Base-by-base conservation (phyloP, 2,113 vertebrate species). In the Delphinus delphis region DNA sequence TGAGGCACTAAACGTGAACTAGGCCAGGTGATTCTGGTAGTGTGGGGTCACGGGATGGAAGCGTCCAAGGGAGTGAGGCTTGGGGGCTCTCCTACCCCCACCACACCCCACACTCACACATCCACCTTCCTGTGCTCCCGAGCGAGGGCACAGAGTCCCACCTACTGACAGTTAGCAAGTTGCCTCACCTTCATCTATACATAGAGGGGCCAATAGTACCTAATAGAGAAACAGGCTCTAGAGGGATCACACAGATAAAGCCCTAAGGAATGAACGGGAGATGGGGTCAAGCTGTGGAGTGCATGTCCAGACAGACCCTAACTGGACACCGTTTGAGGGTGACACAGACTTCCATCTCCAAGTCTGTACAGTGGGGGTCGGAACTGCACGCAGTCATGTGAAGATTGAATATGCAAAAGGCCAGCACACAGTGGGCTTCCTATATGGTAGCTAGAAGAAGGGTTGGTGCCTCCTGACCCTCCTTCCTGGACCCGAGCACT, bases 351-450 rank as follows among this genome's bases (percentile, higher is more conserved):
- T 81, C 20, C 14, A 20, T 20, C 62, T 47, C 88, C 21, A 10
- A 25, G 12, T 41, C 68, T 83, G n/a, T 20, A 14, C 33, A 4
- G 8, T 0, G 25, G n/a, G 21, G 2, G 4, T 21, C 8, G 3
- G 23, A n/a, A n/a, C 2, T 10, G 47, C 2, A 38, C 8, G 5
- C 1, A 15, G 25, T 38, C 65, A 18, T 9, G n/a, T 82, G 71
- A 28, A 20, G 23, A 23, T 3, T 14, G 65, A 76, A 68, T 21
- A 70, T 20, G 77, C 38, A 23, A 62, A 82, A 38, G 33, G 31
- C 18, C 68, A 89, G 25, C 36, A 6, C 55, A 36, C 18, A 8
- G 60, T 17, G 31, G 79, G 89, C 6, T 68, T 18, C 6, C 18
- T 6, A 7, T 17, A 5, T 3, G 10, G 53, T 31, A 26, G 11